Evolutionary conservation across 1,140 invertebrate species (phyloP), one percentile per base, ranked within the genome.

Genomic region (Panagrolaimus sp.): DNA sequence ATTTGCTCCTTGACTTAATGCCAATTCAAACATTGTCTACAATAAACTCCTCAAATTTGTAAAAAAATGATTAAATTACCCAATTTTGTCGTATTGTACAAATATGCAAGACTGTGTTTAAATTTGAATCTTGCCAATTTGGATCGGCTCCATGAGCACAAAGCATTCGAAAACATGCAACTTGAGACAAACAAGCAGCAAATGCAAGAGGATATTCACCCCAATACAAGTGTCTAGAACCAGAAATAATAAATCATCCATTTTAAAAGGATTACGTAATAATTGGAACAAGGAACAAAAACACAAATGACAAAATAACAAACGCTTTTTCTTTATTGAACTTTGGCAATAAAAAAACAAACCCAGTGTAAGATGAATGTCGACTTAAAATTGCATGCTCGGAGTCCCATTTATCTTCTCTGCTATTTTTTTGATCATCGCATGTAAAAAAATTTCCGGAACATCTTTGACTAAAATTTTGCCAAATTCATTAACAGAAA

Each of bases 41-140:
- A 61, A 31, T 20, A 57, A 4, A 4, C 7, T 38, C 2, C 2
- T 38, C 7, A 38, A 38, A 38, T 38, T 20, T 27, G n/a, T 57
- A 9, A 57, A 25, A 20, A 20, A 20, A 57, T n/a, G n/a, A n/a
- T n/a, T n/a, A 11, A 25, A 20, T 57, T 27, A 94, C 92, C 85
- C 93, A 84, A 85, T 96, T 94, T 83, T 97, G 92, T 83, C 94
- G 92, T 79, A 98, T 97, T 47, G 96, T 92, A 14, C 97, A 86
- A 89, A 98, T 92, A 81, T 98, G 95, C 5, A 97, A 84, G 2
- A 94, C 91, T 0, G 93, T 97, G 79, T 98, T 98, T 51, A 95
- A 94, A 84, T 98, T 97, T 0, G 91, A 92, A 80, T 98, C 95
- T 84, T 96, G 92, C 25, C 89, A 89, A 83, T 97, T 89, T 0